These are phyloP conservation scores for Dendroctonus ponderosae DNA, from an alignment of 1,140 invertebrate species.

Conservation along the genomic window DNA sequence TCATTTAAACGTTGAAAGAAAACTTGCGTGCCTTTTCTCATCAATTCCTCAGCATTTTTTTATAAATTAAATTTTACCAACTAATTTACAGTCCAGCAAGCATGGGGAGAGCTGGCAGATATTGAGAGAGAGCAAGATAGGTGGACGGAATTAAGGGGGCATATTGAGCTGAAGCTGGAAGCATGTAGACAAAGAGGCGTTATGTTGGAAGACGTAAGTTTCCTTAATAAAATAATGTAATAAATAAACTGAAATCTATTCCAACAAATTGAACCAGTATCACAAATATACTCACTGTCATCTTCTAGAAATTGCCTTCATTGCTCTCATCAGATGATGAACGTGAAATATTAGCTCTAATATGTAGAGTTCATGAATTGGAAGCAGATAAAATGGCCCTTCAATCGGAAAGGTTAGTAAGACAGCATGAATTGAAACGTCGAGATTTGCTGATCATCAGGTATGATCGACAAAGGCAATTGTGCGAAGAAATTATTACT, in stretches of 20 bases:
- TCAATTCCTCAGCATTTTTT: no score
- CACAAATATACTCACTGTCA: background rate
- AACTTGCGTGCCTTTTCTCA: no score
- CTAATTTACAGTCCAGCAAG: slow-evolving; percentile 64
- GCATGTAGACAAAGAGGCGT: slow-evolving; percentile 70
- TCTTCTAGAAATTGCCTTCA: slow-evolving; percentile 72
- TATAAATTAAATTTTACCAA: no score
- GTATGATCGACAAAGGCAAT: slow-evolving; percentile 78
- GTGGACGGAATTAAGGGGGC: slow-evolving; percentile 70
- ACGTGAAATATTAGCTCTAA: slow-evolving; percentile 76
- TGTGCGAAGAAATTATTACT: slow-evolving; percentile 90
- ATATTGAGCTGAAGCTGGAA: slow-evolving; percentile 77
- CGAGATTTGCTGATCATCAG: slow-evolving; percentile 79
- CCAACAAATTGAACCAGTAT: background rate
- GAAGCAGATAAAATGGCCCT: slow-evolving; percentile 90
- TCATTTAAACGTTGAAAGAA: no score
- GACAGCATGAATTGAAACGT: slow-evolving; percentile 80
- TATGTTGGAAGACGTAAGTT: slow-evolving; percentile 75
- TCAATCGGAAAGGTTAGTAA: slow-evolving; percentile 79
- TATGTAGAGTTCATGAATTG: slow-evolving; percentile 85
- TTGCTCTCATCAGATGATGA: slow-evolving; percentile 83
- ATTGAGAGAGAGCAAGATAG: slow-evolving; percentile 83
- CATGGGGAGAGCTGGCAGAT: slow-evolving; percentile 78
- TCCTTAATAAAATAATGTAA: background rate
- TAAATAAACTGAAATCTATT: background rate